Conservation (phyloP, 2,113 vertebrate species). For the Ptilonorhynchus violaceus region DNA sequence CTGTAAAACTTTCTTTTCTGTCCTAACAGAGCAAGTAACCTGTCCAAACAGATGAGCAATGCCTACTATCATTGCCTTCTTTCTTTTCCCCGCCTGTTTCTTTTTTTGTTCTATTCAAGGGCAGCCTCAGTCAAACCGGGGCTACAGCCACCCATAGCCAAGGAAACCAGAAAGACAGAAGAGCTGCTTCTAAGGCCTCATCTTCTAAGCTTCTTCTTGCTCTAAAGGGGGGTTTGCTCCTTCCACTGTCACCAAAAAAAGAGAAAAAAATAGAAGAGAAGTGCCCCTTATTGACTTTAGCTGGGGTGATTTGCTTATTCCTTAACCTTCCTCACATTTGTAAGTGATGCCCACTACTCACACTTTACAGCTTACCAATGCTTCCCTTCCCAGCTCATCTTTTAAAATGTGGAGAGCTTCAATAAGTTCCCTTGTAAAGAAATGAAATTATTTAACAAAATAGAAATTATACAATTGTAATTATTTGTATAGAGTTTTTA, state of each 20-base stretch:
- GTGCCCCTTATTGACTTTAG: neutral
- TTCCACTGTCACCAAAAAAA: neutral
- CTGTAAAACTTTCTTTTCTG: neutral
- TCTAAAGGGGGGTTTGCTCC: neutral
- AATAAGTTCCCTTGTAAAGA: neutral
- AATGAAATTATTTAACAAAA: neutral
- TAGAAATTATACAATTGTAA: neutral
- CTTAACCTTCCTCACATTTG: neutral
- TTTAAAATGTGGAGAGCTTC: neutral
- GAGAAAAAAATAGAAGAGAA: neutral
- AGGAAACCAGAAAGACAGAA: neutral
- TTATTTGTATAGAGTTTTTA: neutral
- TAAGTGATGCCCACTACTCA: neutral
- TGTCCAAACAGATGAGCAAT: neutral
- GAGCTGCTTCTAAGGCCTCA: neutral
- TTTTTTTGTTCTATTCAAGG: neutral
- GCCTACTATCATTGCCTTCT: too few species aligned
- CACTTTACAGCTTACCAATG: neutral
- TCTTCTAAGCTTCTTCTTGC: neutral
- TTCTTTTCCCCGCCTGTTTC: neutral
- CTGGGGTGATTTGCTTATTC: neutral
- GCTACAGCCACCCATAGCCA: neutral
- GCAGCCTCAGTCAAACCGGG: neutral
- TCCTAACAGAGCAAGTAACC: neutral
- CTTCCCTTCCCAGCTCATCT: neutral